These are phyloP conservation scores for Apamea anceps DNA, from an alignment of 2,888 invertebrate genomes.

Conservation along the genomic window DNA sequence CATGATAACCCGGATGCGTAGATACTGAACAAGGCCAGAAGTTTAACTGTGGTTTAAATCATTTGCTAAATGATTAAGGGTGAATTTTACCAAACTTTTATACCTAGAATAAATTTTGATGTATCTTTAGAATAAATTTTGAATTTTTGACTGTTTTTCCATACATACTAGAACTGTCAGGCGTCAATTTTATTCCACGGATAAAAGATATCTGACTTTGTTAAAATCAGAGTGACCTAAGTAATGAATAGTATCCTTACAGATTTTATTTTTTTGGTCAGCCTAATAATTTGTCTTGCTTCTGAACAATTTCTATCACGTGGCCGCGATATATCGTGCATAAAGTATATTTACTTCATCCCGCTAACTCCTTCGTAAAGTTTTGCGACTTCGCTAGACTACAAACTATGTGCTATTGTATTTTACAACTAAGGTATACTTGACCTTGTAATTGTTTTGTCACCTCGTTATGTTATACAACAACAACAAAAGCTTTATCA, in stretches of 20 bases:
- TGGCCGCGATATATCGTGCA: background rate
- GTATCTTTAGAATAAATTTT: too few relatives aligned
- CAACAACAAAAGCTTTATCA: too few relatives aligned
- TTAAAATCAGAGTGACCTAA: too few relatives aligned
- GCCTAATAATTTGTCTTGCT: background rate
- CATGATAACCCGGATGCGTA: slow-evolving; percentile 53
- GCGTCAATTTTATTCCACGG: too few relatives aligned
- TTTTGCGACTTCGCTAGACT: background rate
- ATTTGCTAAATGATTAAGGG: background rate
- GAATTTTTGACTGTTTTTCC: too few relatives aligned
- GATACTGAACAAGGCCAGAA: slow-evolving; percentile 2
- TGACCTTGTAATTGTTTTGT: background rate
- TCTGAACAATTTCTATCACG: background rate
- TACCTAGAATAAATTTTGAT: too few relatives aligned
- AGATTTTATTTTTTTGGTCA: background rate
- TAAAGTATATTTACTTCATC: background rate
- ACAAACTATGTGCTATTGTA: background rate
- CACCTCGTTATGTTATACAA: background rate
- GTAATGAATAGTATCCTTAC: background rate
- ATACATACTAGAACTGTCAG: too few relatives aligned
- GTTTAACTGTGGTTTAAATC: background rate
- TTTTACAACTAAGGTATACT: background rate
- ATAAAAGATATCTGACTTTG: too few relatives aligned
- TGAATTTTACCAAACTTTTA: too few relatives aligned
- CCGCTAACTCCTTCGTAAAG: background rate